Percentiles rank a stretch among this genome's conserved stretches.
phyloP scores from a whole-genome alignment of 2,113 vertebrate species.

The Todiramphus saurophagus region DNA sequence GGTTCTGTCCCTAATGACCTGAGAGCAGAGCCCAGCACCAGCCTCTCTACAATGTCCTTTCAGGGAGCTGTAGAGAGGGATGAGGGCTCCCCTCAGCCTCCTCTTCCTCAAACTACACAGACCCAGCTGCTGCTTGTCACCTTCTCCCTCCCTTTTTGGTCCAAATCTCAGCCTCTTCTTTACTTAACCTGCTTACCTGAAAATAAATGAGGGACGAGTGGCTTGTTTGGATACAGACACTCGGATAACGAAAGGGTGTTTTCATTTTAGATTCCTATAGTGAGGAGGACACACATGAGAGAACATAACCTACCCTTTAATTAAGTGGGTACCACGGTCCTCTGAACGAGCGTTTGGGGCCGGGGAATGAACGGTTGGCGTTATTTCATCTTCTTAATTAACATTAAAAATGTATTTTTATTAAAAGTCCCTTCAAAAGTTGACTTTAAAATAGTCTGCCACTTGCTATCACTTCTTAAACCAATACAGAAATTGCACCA shows the following conservation, averaged over 20 bases:
- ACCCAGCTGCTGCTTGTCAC: neutral
- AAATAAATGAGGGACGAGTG: neutral
- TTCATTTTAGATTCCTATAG: neutral
- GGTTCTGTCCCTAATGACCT: too few species aligned
- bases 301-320: neutral
- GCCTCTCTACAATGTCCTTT: too few species aligned
- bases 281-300: neutral
- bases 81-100: too few species aligned
- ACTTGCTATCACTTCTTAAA: neutral
- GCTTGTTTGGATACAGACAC: too few species aligned
- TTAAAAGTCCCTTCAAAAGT: neutral
- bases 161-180: neutral
- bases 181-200: neutral
- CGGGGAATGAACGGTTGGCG: neutral
- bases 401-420: neutral
- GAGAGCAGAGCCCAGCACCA: too few species aligned
- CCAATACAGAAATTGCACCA: neutral
- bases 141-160: neutral
- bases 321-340: neutral
- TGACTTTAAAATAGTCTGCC: neutral
- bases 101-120: too few species aligned
- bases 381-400: neutral
- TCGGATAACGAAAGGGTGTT: neutral
- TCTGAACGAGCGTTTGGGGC: neutral
- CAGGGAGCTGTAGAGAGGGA: too few species aligned